Conservation (phyloP, 2,113 vertebrate genomes). For the Syrmaticus mikado region DNA sequence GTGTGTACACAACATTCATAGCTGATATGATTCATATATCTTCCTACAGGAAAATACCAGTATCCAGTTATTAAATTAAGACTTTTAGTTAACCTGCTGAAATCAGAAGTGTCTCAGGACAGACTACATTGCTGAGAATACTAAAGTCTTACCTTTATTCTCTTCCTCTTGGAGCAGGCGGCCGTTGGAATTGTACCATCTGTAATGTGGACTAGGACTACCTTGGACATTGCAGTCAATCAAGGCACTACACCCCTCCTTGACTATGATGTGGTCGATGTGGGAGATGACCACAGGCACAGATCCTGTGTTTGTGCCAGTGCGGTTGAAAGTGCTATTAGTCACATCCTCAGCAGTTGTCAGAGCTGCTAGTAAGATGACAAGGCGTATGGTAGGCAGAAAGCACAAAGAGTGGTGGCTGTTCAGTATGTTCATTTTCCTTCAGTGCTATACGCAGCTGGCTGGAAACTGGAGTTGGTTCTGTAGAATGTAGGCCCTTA, state of each 20-base stretch:
- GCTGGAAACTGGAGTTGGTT: constrained; percentile 20
- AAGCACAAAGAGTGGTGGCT: constrained; percentile 64
- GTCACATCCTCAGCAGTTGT: constrained; percentile 68
- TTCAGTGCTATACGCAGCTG: constrained; percentile 18
- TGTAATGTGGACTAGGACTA: constrained; percentile 85
- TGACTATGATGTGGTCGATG: constrained; percentile 90
- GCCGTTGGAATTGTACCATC: constrained; percentile 94
- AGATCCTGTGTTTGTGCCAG: constrained; percentile 67
- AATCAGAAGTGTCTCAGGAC: neutral
- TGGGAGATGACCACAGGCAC: constrained; percentile 81
- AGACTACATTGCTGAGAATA: neutral
- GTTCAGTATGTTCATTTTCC: constrained; percentile 70
- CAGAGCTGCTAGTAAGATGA: constrained; percentile 73
- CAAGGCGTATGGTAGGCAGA: constrained; percentile 73
- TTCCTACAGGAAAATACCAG: neutral
- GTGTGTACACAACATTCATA: neutral
- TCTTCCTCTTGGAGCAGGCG: constrained; percentile 80
- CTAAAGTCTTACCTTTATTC: constrained; percentile 69
- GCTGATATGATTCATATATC: neutral
- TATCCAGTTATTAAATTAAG: neutral
- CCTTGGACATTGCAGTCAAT: constrained; percentile 94
- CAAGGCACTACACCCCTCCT: constrained; percentile 91
- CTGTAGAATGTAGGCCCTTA: neutral
- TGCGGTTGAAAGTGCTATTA: constrained; percentile 78
- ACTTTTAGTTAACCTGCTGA: neutral